Base-by-base conservation (phyloP, 2,888 invertebrate genomes). In the Meganola albula region DNA sequence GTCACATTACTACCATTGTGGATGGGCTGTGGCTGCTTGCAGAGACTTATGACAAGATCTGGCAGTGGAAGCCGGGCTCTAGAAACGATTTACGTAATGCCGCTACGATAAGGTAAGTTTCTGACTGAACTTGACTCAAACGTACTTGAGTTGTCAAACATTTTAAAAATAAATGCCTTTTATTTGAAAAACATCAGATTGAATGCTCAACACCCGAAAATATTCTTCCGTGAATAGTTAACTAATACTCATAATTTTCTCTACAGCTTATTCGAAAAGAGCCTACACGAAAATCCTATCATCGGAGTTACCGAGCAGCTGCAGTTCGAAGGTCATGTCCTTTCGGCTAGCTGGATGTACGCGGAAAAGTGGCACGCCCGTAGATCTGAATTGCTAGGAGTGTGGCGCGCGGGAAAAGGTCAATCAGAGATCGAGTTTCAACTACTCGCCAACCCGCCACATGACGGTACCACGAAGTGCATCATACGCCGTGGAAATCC, bases 401-500 rank as follows among this genome's bases (percentile, higher is more conserved):
- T 16, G 4, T 54, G 30, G 42, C 43, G 28, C 28, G 39, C 40
- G 12, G n/a, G n/a, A n/a, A n/a, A 47, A 48, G 12, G 34, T 12
- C n/a, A 36, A 10, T 10, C 8, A 3, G 20, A 3, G 11, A 11
- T 21, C 12, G 12, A 10, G 31, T 23, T 11, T 7, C 9, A 14
- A 26, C 10, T 2, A 41, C 39, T 20, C 25, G 4, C 4, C 4
- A 14, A 10, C 5, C 24, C 38, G n/a, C 35, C 46, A 10, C 44
- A 32, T 20, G 62, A 58, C 34, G 59, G 57, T 21, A 13, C 44
- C 2, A 3, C 31, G 8, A 12, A 36, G 16, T 46, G 49, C 25
- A 12, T 32, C 2, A 12, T 12, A 10, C 7, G 12, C 10, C 37
- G 44, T 7, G 20, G 20, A 7, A 64, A 63, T 7, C 88, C 65